These are phyloP conservation scores for Enteromius paludinosus DNA, from an alignment of 2,797 vertebrate genomes.

Conservation along the genomic window DNA sequence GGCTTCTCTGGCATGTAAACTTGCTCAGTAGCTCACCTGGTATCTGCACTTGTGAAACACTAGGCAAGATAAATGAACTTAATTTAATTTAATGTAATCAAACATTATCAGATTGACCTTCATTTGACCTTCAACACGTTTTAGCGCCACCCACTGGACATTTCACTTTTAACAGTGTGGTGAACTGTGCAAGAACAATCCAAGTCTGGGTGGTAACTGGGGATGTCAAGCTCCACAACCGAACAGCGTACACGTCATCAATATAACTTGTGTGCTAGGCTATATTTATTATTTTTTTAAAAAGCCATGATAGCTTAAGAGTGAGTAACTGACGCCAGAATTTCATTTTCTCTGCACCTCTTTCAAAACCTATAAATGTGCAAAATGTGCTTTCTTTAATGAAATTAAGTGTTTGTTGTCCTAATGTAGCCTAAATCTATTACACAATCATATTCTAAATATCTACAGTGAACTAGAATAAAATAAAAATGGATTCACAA, in stretches of 20 bases:
- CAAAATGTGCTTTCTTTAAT: background rate
- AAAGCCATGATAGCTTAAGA: background rate
- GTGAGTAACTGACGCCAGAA: background rate
- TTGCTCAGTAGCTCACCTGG: background rate
- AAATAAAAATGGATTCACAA: background rate
- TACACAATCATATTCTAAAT: background rate
- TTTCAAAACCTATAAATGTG: background rate
- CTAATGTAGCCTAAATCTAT: background rate
- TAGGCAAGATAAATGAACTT: background rate
- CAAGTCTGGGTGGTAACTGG: background rate
- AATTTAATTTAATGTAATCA: background rate
- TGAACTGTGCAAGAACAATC: background rate
- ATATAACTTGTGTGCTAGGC: background rate
- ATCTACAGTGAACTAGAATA: background rate
- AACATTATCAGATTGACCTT: background rate
- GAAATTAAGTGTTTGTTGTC: background rate
- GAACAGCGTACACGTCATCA: background rate
- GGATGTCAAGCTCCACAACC: background rate
- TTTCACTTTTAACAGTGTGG: background rate
- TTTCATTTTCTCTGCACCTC: background rate
- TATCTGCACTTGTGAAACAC: background rate
- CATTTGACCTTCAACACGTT: background rate
- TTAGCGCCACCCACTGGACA: background rate
- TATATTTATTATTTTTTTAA: background rate
- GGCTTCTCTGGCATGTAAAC: background rate